phyloP scores from a whole-genome alignment of 2,113 vertebrate species.

The Anthoscopus minutus region DNA sequence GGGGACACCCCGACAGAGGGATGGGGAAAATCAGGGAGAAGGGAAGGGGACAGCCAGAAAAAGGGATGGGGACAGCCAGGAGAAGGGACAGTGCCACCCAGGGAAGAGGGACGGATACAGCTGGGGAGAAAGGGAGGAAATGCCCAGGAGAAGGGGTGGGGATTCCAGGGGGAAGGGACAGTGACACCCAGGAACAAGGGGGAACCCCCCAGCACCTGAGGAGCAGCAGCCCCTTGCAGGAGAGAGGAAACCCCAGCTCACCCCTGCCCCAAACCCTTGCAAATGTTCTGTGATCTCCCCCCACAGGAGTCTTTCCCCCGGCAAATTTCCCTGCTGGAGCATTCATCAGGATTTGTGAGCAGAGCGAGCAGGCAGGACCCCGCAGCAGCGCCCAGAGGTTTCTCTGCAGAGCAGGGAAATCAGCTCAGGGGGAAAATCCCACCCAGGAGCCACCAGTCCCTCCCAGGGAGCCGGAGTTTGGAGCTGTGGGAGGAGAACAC shows the following conservation, averaged over 20 bases:
- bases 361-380: neutral
- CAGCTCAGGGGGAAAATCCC: neutral
- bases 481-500: neutral
- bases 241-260: neutral
- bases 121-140: neutral
- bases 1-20: too few relatives aligned
- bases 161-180: neutral
- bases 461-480: accelerated
- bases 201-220: neutral
- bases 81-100: neutral
- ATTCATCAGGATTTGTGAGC: accelerated
- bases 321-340: neutral
- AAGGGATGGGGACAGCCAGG: too few relatives aligned
- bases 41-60: neutral
- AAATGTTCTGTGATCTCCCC: accelerated
- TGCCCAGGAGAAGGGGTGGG: neutral
- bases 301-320: accelerated
- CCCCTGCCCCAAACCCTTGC: neutral
- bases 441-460: too few relatives aligned
- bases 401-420: neutral
- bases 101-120: neutral
- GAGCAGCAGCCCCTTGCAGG: neutral
- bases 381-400: neutral
- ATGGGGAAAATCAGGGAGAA: too few relatives aligned
- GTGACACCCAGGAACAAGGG: neutral